These are phyloP conservation scores for Stomorhina lunata DNA, from an alignment of 2,888 invertebrate species.

Conservation along the genomic window DNA sequence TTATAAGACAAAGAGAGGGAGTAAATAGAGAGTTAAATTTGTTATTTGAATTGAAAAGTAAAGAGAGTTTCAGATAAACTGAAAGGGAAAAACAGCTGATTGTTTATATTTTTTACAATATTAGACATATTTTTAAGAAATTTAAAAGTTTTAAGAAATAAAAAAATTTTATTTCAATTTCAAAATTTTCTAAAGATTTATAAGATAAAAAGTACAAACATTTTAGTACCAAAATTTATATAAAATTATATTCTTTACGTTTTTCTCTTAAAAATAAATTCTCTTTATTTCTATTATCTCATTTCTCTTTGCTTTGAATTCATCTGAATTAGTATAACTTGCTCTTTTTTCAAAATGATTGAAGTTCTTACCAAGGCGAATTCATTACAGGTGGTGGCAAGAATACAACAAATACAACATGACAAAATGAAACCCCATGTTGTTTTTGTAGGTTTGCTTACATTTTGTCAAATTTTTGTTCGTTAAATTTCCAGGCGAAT, in stretches of 20 bases:
- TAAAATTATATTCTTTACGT: not conserved
- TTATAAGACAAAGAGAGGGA: conserved; percentile 2
- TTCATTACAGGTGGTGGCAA: too few species aligned
- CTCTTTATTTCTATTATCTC: not conserved
- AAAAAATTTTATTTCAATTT: not conserved
- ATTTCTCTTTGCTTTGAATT: not conserved
- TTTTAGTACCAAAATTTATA: not conserved
- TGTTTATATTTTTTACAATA: not conserved
- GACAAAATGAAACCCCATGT: too few species aligned
- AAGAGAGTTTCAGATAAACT: not conserved
- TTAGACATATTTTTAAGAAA: not conserved
- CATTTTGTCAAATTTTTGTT: too few species aligned
- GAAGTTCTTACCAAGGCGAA: too few species aligned
- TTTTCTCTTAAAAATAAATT: not conserved
- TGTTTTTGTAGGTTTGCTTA: too few species aligned
- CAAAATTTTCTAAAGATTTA: not conserved
- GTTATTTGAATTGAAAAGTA: not conserved
- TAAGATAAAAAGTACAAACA: too few species aligned
- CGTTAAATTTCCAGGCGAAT: too few species aligned
- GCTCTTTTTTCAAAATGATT: too few species aligned
- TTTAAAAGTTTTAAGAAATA: not conserved
- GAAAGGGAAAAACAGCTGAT: not conserved
- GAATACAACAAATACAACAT: too few species aligned
- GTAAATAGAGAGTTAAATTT: not conserved
- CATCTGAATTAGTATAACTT: not conserved